These are phyloP conservation scores for Macropodus opercularis DNA, from an alignment of 2,797 vertebrate genomes.

Conservation along the genomic window DNA sequence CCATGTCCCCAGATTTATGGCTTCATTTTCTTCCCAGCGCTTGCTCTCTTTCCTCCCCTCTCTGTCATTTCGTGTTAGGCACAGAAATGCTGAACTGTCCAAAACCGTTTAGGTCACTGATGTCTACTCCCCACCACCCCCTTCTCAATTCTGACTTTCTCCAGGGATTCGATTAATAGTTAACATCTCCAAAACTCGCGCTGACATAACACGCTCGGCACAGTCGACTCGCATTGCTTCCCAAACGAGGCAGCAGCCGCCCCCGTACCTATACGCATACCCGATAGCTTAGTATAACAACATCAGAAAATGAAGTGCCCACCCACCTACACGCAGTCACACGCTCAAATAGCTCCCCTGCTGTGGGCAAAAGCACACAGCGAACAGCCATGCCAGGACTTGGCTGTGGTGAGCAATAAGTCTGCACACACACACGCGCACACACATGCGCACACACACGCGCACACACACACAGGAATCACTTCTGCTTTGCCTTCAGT, in stretches of 20 bases:
- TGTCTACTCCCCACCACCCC: background rate
- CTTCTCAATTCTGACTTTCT: slow-evolving; percentile 9
- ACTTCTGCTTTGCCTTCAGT: slow-evolving; percentile 47
- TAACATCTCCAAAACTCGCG: slow-evolving; percentile 3
- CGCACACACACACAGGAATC: slow-evolving; percentile 17
- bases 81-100: slow-evolving; percentile 5
- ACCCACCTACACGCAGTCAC: slow-evolving; percentile 51
- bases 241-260: slow-evolving; percentile 43
- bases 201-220: background rate
- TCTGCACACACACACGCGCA: slow-evolving; percentile 8
- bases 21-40: background rate
- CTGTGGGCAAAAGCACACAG: slow-evolving; percentile 50
- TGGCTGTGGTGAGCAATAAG: slow-evolving; percentile 26
- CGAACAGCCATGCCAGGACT: slow-evolving; percentile 23
- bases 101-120: background rate
- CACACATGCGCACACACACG: background rate
- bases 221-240: slow-evolving; percentile 25
- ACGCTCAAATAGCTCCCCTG: slow-evolving; percentile 52
- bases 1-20: background rate
- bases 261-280: slow-evolving; percentile 29
- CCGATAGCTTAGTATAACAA: slow-evolving; percentile 35
- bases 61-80: background rate
- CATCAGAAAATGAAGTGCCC: slow-evolving; percentile 46
- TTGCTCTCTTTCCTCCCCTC: background rate
- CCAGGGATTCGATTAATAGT: slow-evolving; percentile 10